A percentile compares a stretch with the other conserved stretches of the same genome.
These are phyloP conservation scores for Anhinga anhinga DNA, from an alignment of 2,113 vertebrate species.

Conservation along the genomic window DNA sequence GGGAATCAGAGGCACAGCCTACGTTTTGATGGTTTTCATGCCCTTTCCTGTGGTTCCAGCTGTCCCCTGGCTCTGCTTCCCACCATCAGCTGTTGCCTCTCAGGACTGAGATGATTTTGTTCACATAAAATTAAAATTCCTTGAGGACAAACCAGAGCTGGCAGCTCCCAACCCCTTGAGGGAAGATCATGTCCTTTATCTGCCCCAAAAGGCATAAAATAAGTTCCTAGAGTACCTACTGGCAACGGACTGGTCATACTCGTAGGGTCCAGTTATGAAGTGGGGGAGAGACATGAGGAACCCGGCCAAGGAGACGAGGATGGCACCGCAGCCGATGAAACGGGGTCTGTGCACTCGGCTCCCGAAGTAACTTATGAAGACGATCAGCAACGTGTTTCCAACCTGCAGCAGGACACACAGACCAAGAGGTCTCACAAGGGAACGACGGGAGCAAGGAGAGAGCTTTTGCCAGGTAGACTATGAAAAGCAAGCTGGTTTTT, in stretches of 20 bases:
- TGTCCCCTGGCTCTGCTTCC: not conserved
- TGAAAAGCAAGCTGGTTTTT: not conserved
- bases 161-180: not conserved
- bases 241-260: slow-evolving; percentile 60
- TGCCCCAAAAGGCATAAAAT: not conserved
- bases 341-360: slow-evolving; percentile 89
- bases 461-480: fast-evolving
- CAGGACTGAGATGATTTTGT: not conserved
- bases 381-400: slow-evolving; percentile 88
- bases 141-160: not conserved
- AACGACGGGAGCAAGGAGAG: fast-evolving
- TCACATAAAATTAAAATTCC: not conserved
- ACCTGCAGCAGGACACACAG: slow-evolving; percentile 75
- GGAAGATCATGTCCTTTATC: not conserved
- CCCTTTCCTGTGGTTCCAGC: not conserved
- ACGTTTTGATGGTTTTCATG: not conserved
- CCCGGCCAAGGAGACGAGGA: slow-evolving; percentile 82
- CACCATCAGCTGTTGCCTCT: not conserved
- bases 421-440: not conserved
- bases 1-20: not conserved
- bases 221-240: slow-evolving; percentile 72
- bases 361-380: slow-evolving; percentile 93
- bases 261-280: slow-evolving; percentile 81
- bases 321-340: slow-evolving; percentile 85
- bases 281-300: slow-evolving; percentile 88